Evolutionary conservation across 2,113 vertebrate species (phyloP).

Genomic region (Chamaea fasciata): DNA sequence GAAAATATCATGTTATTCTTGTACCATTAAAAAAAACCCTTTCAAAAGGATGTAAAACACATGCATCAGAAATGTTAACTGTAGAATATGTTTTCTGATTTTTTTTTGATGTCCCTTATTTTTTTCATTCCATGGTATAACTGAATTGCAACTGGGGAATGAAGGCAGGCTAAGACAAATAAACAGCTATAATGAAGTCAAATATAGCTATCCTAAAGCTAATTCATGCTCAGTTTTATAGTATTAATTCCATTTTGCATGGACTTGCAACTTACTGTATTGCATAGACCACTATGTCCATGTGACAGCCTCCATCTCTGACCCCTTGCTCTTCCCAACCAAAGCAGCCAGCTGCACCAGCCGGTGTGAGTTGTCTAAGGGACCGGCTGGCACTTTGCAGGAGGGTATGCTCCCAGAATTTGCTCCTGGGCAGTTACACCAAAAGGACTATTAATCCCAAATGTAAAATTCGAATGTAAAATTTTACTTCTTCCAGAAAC

Average conservation of each 20-base stretch:
- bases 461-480: neutral
- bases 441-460: neutral
- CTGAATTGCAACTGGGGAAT: neutral
- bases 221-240: neutral
- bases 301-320: neutral
- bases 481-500: neutral
- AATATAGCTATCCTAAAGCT: neutral
- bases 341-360: neutral
- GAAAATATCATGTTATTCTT: neutral
- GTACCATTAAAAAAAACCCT: neutral
- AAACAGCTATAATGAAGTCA: neutral
- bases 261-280: neutral
- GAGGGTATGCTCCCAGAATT: neutral
- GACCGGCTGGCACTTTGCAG: neutral
- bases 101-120: neutral
- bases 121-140: neutral
- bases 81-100: neutral
- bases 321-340: neutral
- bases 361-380: fast-evolving
- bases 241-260: neutral
- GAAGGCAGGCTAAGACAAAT: neutral
- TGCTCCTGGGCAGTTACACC: neutral
- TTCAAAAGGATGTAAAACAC: neutral
- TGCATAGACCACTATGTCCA: neutral
- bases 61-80: neutral